These are phyloP conservation scores for Cremastinae sp. DNA, from an alignment of 2,888 invertebrate genomes.

Conservation along the genomic window DNA sequence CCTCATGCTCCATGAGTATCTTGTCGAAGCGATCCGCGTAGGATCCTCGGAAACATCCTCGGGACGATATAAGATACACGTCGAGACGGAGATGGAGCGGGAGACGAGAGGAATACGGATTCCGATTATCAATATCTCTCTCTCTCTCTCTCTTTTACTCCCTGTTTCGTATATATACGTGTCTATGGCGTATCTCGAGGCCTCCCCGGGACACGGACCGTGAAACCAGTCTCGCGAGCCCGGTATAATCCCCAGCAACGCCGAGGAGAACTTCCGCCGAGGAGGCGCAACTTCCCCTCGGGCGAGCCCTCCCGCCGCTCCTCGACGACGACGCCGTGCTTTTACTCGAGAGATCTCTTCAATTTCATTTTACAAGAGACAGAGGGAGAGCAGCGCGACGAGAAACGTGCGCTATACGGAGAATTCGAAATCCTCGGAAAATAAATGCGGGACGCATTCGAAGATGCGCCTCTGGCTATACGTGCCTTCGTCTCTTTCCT, in stretches of 20 bases:
- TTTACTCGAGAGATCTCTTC: conserved; percentile 6
- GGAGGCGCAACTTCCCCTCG: neutral
- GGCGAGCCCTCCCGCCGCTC: neutral
- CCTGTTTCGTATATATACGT: neutral
- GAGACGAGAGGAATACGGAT: conserved; percentile 18
- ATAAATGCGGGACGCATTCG: too few species aligned
- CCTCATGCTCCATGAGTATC: conserved; percentile 47
- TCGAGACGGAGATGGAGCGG: conserved; percentile 12
- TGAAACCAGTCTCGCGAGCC: conserved; percentile 10
- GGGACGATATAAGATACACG: conserved; percentile 19
- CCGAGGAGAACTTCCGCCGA: neutral
- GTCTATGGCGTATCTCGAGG: neutral
- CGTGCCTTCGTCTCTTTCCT: too few species aligned
- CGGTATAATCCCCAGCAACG: conserved; percentile 33
- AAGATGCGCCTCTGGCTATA: too few species aligned
- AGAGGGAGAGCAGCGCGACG: conserved; percentile 4
- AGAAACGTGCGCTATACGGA: conserved; percentile 5
- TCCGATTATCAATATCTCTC: conserved; percentile 55
- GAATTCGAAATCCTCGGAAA: too few species aligned
- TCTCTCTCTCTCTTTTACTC: conserved; percentile 24
- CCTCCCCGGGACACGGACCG: neutral
- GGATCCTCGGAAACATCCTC: neutral
- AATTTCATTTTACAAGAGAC: conserved; percentile 10
- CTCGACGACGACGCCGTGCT: too few species aligned
- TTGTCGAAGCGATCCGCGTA: conserved; percentile 51